Evolutionary conservation across 2,113 vertebrate genomes (phyloP).

Genomic region (Agapornis roseicollis): DNA sequence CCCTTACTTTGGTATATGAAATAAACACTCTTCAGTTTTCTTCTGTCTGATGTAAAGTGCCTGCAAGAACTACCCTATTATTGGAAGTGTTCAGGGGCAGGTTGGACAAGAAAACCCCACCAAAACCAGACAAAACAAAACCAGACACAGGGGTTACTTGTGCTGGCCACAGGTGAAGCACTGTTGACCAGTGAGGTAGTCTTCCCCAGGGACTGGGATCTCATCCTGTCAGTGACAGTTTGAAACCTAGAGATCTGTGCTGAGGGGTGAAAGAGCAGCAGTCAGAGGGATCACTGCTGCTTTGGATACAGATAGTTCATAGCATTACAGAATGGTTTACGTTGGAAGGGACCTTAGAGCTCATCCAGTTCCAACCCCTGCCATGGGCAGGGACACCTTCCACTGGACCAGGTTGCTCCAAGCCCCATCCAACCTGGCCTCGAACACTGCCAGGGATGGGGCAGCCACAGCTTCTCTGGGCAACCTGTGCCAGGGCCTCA

Average conservation of each 20-base stretch:
- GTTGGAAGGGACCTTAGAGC: background rate
- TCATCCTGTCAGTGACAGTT: background rate
- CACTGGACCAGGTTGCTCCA: background rate
- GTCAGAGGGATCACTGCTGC: accelerated
- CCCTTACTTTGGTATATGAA: background rate
- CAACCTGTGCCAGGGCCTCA: background rate
- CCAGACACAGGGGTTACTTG: background rate
- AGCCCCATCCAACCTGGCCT: background rate
- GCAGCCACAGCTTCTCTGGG: background rate
- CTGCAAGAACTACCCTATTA: background rate
- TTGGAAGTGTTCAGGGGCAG: background rate
- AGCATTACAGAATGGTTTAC: background rate
- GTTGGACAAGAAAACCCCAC: background rate
- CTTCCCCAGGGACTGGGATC: background rate
- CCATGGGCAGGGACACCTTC: background rate
- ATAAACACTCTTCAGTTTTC: background rate
- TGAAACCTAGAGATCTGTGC: background rate
- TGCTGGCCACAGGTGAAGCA: accelerated
- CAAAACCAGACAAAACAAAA: background rate
- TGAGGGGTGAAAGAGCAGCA: too few relatives aligned
- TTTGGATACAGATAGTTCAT: background rate
- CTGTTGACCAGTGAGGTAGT: accelerated
- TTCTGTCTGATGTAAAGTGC: background rate
- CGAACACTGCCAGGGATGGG: background rate
- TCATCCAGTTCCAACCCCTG: background rate